phyloP scores from a whole-genome alignment of 1,140 invertebrate genomes.

The Aleiodes sp. region DNA sequence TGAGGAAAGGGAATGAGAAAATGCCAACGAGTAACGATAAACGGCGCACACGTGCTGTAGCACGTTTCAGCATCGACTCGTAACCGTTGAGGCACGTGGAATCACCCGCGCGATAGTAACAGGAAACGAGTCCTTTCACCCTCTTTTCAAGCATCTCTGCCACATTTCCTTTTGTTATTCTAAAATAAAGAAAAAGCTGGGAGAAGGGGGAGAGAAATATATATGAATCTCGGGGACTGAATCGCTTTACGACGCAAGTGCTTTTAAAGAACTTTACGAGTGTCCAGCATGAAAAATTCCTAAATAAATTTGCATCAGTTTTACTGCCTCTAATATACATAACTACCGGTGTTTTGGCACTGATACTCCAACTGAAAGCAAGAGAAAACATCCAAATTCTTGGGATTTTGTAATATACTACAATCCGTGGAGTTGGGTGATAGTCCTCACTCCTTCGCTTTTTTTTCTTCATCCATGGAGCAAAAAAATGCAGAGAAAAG shows the following conservation, averaged over 20 bases:
- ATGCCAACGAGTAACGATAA: conserved; percentile 15
- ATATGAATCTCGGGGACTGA: conserved; percentile 30
- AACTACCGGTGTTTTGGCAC: conserved; percentile 61
- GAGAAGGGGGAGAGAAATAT: conserved; percentile 15
- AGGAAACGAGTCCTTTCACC: conserved; percentile 13
- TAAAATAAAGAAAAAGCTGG: background rate
- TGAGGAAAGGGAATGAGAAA: background rate
- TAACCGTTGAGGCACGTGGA: conserved; percentile 15
- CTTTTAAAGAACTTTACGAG: conserved; percentile 61
- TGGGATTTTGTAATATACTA: conserved; percentile 40
- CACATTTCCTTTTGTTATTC: conserved; percentile 12
- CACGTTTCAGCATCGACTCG: conserved; percentile 13
- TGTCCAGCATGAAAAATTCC: conserved; percentile 25
- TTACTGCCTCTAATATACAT: conserved; percentile 61
- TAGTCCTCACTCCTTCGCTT: background rate
- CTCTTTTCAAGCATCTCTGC: conserved; percentile 5
- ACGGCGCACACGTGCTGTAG: conserved; percentile 9
- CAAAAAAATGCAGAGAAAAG: conserved; percentile 39
- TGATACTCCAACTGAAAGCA: conserved; percentile 45
- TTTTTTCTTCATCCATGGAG: background rate
- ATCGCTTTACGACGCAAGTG: conserved; percentile 61
- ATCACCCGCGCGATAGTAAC: conserved; percentile 13
- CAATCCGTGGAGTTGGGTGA: conserved; percentile 25
- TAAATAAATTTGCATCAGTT: conserved; percentile 48
- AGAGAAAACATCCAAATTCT: background rate